Base-by-base conservation (phyloP, 2,888 invertebrate genomes). In the Notocelia uddmanniana region DNA sequence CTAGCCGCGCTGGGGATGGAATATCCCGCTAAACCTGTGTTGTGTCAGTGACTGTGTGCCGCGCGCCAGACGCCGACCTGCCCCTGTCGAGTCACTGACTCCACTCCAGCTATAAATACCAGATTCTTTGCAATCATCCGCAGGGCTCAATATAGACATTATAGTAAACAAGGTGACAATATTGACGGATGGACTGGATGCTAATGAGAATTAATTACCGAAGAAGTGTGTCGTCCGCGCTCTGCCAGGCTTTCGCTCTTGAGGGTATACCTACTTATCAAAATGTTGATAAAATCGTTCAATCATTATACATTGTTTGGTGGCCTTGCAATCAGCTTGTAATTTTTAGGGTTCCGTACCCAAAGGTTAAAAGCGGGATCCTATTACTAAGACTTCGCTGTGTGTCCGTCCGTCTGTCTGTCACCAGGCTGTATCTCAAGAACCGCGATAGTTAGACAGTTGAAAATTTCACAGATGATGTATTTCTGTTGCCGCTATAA, bases 161-260 rank as follows among this genome's bases (percentile, higher is more conserved):
- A 90, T 90, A n/a, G n/a, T n/a, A 88, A 85, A 86, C 84, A 86
- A 86, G 82, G 84, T 88, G 89, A 87, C 88, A 91, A 82, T 81
- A 82, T 60, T 85, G 88, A 86, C 89, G 90, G 80, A 86, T 84
- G 81, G 78, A 80, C 78, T 80, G 77, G 77, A 76, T 82, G 80
- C 82, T 87, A 86, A 90, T 88, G 88, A 88, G 83, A 90, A 90
- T 89, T 88, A 87, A 90, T 89, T 88, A 80, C 85, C 77, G 74
- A 84, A 78, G 82, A 87, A 88, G 83, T 89, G 82, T 88, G 84
- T 87, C 84, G 83, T 75, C 73, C 74, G 78, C 80, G 78, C 73
- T 76, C 54, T 67, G 68, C 23, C 64, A 59, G 52, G 41, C 64
- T 50, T 18, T 21, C 21, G 18, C 41, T 48, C 37, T 31, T 23